Evolutionary conservation across 2,113 vertebrate genomes (phyloP).

Genomic region (Cololabis saira): DNA sequence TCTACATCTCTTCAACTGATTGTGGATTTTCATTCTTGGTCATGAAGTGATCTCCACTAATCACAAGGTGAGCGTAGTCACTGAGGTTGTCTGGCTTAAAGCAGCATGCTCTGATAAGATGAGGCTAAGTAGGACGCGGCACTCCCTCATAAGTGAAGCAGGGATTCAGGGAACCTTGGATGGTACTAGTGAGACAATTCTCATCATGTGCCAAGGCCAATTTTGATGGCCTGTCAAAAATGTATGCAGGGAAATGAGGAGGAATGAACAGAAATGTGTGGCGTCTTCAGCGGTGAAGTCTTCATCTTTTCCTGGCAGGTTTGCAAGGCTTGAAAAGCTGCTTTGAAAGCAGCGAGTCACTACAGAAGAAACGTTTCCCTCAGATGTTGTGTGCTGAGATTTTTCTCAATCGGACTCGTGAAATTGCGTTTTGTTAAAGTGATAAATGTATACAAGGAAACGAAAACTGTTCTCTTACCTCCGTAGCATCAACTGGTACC

Average conservation of each 20-base stretch:
- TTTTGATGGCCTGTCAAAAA: conserved; percentile 21
- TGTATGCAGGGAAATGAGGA: conserved; percentile 2
- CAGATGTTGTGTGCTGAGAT: not conserved
- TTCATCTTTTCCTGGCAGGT: conserved; percentile 16
- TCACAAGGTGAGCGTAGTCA: conserved; percentile 39
- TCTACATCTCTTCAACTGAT: conserved; percentile 35
- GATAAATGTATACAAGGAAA: too few relatives aligned
- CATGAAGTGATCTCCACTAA: conserved; percentile 56
- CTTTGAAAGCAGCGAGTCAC: conserved; percentile 12
- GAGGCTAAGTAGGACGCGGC: conserved; percentile 47
- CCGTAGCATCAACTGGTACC: too few relatives aligned
- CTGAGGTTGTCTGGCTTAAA: conserved; percentile 36
- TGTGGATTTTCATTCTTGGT: conserved; percentile 32
- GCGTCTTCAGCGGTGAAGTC: conserved; percentile 29
- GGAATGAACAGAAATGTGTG: conserved; percentile 6
- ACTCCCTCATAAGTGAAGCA: conserved; percentile 39
- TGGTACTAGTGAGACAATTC: conserved; percentile 43
- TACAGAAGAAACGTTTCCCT: conserved; percentile 16
- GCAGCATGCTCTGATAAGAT: conserved; percentile 48
- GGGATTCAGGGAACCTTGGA: conserved; percentile 26
- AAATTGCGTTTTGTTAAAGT: too few relatives aligned
- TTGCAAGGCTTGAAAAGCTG: conserved; percentile 30
- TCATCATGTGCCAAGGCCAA: conserved; percentile 23
- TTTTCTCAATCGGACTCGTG: not conserved
- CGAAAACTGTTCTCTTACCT: too few relatives aligned